A percentile compares a stretch with the other conserved stretches of the same genome.
These are phyloP conservation scores for Thereva nobilitata DNA, from an alignment of 2,888 invertebrate species.

Conservation along the genomic window DNA sequence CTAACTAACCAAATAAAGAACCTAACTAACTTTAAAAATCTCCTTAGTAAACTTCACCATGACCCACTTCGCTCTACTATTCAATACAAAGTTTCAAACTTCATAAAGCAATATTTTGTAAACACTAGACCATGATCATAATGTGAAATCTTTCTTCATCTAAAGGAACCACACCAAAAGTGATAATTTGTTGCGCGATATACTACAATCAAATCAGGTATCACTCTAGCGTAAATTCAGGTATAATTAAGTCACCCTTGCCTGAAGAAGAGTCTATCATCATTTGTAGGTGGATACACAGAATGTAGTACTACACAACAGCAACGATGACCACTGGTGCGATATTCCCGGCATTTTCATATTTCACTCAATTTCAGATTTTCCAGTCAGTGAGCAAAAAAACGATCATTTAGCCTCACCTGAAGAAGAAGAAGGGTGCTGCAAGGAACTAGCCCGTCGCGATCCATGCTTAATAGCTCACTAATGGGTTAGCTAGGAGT, in stretches of 20 bases:
- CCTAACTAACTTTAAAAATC: too few relatives aligned
- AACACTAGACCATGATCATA: too few relatives aligned
- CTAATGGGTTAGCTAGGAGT: too few relatives aligned
- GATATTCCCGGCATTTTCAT: slow-evolving; percentile 35
- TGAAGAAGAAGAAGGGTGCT: background rate
- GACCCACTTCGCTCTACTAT: too few relatives aligned
- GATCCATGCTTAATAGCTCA: slow-evolving; percentile 9
- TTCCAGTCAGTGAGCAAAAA: slow-evolving; percentile 43
- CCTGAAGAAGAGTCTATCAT: background rate
- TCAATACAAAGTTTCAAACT: too few relatives aligned
- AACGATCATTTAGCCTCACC: slow-evolving; percentile 38
- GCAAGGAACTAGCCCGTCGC: background rate
- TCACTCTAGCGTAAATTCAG: background rate
- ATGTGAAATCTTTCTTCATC: too few relatives aligned
- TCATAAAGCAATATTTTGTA: too few relatives aligned
- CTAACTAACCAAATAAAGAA: too few relatives aligned
- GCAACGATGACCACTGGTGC: slow-evolving; percentile 11
- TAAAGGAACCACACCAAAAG: too few relatives aligned
- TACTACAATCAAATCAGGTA: too few relatives aligned
- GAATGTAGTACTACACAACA: background rate
- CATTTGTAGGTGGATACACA: background rate
- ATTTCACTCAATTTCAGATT: slow-evolving; percentile 41
- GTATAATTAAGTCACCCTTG: slow-evolving; percentile 19
- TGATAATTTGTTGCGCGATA: too few relatives aligned
- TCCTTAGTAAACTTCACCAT: too few relatives aligned